These are phyloP conservation scores for Ptychochromis oligacanthus DNA, from an alignment of 2,113 vertebrate species.

Conservation along the genomic window DNA sequence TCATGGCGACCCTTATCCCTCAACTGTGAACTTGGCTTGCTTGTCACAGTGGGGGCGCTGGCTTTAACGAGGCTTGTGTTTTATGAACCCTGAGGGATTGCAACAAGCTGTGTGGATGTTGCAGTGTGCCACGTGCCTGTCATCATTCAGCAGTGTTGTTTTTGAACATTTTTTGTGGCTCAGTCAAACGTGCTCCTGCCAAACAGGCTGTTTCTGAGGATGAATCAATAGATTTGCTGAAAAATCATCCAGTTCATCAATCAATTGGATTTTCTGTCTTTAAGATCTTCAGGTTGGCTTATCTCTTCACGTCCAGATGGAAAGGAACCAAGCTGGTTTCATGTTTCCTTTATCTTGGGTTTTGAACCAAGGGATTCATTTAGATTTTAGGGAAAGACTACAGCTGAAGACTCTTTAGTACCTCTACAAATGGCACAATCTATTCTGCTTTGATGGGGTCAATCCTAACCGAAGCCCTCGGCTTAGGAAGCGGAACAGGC, in stretches of 20 bases:
- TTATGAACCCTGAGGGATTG: constrained; percentile 64
- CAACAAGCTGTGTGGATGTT: constrained; percentile 59
- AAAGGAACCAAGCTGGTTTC: constrained; percentile 37
- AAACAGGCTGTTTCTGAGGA: constrained; percentile 5
- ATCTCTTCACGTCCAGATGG: constrained; percentile 66
- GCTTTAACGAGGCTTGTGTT: constrained; percentile 68
- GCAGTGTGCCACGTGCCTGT: constrained; percentile 67
- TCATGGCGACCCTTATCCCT: constrained; percentile 47
- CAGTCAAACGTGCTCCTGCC: constrained; percentile 41
- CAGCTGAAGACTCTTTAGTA: constrained; percentile 62
- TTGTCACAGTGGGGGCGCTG: constrained; percentile 52
- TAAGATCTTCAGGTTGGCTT: constrained; percentile 50
- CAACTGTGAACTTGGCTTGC: constrained; percentile 63
- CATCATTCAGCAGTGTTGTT: constrained; percentile 63
- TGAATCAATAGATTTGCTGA: constrained; percentile 30
- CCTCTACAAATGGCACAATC: constrained; percentile 68
- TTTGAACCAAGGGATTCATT: constrained; percentile 63
- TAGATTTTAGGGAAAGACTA: constrained; percentile 62
- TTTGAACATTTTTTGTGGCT: constrained; percentile 48
- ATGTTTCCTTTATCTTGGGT: constrained; percentile 63
- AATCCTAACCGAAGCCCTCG: constrained; percentile 67
- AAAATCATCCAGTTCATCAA: constrained; percentile 46
- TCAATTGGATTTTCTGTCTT: constrained; percentile 36
- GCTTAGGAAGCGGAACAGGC: constrained; percentile 71
- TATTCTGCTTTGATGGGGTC: constrained; percentile 72